These are phyloP conservation scores for Picathartes gymnocephalus DNA, from an alignment of 2,113 vertebrate genomes.

Conservation along the genomic window DNA sequence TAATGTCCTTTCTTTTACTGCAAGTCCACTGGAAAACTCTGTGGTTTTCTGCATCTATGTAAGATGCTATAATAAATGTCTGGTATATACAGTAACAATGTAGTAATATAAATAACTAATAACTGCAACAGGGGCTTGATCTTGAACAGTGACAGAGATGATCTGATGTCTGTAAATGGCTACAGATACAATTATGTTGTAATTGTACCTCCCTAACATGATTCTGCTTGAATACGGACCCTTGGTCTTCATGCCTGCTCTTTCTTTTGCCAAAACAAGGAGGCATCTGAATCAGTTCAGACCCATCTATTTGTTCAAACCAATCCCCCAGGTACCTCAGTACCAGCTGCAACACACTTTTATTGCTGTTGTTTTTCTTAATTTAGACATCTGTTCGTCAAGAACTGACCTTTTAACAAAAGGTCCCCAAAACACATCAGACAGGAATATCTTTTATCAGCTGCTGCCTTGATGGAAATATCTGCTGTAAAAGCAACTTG, in stretches of 20 bases:
- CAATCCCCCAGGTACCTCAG: not conserved
- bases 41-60: not conserved
- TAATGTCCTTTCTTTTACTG: not conserved
- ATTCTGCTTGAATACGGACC: not conserved
- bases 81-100: not conserved
- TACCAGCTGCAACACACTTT: not conserved
- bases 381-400: not conserved
- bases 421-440: not conserved
- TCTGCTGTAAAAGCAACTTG: not conserved
- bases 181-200: not conserved
- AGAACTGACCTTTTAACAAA: not conserved
- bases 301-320: not conserved
- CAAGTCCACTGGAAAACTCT: not conserved
- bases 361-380: not conserved
- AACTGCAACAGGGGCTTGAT: not conserved
- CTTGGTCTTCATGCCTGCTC: not conserved
- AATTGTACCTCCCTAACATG: not conserved
- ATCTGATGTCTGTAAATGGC: not conserved
- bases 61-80: not conserved
- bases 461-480: not conserved
- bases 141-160: not conserved
- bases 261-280: not conserved
- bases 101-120: not conserved
- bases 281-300: not conserved
- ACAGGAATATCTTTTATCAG: not conserved